Evolutionary conservation across 2,113 vertebrate genomes (phyloP), one percentile per base, ranked within the genome.

Genomic region (Neodontobutis hainanensis): DNA sequence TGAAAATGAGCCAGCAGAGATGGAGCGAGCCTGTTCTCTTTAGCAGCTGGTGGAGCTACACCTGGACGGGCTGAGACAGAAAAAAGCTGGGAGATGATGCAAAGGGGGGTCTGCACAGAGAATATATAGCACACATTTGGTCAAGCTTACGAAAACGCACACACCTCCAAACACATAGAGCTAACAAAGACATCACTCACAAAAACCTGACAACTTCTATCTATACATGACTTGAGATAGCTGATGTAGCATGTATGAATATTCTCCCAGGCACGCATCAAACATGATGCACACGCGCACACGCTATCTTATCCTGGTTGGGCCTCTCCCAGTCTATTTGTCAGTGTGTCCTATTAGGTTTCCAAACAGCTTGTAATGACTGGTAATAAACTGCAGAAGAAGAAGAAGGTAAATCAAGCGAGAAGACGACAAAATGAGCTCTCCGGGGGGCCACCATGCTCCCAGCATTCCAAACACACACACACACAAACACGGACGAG

Each of bases 361-460:
- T 91, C 91, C 89, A 93, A 93, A 93, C 93, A 93, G 92, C 93
- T 93, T 92, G 91, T 94, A 94, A 94, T 93, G 92, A 94, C 92
- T 91, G 90, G 88, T 93, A 91, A 94, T 93, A 92, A 92, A 94
- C 93, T 92, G 93, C 90, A 90, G 90, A 92, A 90, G 91, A 93
- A 90, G 79, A 84, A 77, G 84, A 83, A 81, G 85, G 85, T 90
- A 94, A 93, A 92, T 93, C 91, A 93, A 93, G 93, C 93, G 91
- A 90, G 91, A 84, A 93, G 87, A 87, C 68, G 88, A 89, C 83
- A 90, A 92, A 94, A 94, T 94, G 75, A 94, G 93, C 87, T 92
- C 92, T 92, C 91, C 45, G 5, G 92, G 89, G 92, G 85, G 76
- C 63, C 74, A 19, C 63, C 75, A 40, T 64, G 81, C 85, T 90